These are phyloP conservation scores for Orchesella flavescens DNA, from an alignment of 2,888 invertebrate species.

Conservation along the genomic window DNA sequence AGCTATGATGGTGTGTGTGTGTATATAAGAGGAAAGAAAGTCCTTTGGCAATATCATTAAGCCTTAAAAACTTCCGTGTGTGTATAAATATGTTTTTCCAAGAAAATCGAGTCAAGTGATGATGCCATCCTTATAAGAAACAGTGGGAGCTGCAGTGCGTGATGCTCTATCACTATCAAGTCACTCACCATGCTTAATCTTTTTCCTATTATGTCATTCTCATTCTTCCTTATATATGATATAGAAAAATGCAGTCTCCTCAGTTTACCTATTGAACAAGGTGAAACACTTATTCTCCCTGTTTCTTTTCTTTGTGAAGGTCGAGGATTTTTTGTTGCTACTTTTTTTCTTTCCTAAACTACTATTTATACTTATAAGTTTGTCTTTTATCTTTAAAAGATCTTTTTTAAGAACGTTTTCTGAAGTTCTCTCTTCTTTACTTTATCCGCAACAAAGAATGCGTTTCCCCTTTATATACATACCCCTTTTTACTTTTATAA, in stretches of 20 bases:
- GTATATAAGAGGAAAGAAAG: conserved; percentile 4
- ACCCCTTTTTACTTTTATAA: no score
- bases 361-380: neutral
- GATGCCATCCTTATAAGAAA: neutral
- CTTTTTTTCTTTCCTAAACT: neutral
- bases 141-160: neutral
- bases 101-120: conserved; percentile 10
- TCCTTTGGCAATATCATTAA: conserved; percentile 17
- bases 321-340: conserved; percentile 22
- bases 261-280: neutral
- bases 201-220: neutral
- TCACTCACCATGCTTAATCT: neutral
- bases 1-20: no score
- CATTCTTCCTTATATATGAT: neutral
- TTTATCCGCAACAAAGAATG: no score
- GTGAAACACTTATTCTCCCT: neutral
- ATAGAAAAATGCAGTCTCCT: neutral
- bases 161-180: neutral
- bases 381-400: neutral
- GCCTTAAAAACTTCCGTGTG: neutral
- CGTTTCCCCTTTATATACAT: no score
- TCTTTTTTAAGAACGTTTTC: no score
- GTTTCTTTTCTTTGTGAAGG: conserved; percentile 9
- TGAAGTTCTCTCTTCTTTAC: no score
- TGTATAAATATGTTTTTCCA: conserved; percentile 1